Base-by-base conservation (phyloP, 2,113 vertebrate species). In the Clarias gariepinus region DNA sequence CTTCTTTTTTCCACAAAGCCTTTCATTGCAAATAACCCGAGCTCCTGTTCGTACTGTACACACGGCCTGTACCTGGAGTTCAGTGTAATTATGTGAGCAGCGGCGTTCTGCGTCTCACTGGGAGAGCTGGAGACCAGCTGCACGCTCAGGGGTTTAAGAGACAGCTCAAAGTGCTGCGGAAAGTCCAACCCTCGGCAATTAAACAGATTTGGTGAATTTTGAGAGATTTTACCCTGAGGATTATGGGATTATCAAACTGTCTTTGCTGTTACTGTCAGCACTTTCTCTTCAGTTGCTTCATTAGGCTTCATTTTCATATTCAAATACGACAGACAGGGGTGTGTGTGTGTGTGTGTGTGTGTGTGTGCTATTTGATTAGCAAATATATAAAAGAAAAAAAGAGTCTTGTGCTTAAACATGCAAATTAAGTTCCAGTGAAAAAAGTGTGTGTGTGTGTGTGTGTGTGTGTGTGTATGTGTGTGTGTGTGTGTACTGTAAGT, bases 361-460 rank as follows among this genome's bases (percentile, higher is more conserved):
- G 64, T 69, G 68, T 41, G 19, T 80, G 25, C 16, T 10, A 86
- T 86, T 86, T 86, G 85, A 81, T 81, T 86, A 71, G 11, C 77
- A 86, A 86, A 86, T 80, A 12, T 23, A 16, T 80, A 57, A 69
- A 47, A 47, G 41, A 47, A 81, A 41, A 86, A 41, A 80, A 79
- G 47, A 69, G 76, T 80, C 63, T 80, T 80, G 33, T 69, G 4
- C 52, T 36, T 61, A 68, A 41, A 69, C 63, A 86, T 80, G 52
- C 76, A 80, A 80, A 81, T 52, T 12, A 25, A 25, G 0, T 19
- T 73, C 8, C 36, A 73, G 18, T 73, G 69, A 73, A 73, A 71
- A 21, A 16, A 16, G 6, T 21, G 68, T 71, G 30, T 19, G 69
- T 41, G 33, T 73, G 69, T 30, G 66, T 30, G 66, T 66, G 25